Conservation (phyloP, 1,140 invertebrate species). For the Ostrea edulis region DNA sequence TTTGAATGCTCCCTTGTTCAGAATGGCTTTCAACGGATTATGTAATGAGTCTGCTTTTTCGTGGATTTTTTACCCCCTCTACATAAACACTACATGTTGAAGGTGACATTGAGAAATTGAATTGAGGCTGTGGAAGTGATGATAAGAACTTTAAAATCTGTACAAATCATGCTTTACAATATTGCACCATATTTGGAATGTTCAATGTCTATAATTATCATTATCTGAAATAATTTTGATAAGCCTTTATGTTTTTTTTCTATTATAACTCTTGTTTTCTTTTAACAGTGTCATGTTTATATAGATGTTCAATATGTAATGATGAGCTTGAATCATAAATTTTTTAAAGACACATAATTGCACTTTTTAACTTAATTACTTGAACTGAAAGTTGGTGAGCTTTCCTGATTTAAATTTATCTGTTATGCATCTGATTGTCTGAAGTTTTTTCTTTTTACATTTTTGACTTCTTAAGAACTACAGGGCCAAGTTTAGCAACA, state of each 20-base stretch:
- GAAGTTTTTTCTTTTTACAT: too few species aligned
- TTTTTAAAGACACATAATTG: neutral
- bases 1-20: neutral
- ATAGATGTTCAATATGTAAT: neutral
- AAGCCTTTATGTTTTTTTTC: neutral
- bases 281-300: neutral
- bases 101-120: neutral
- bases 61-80: neutral
- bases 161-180: neutral
- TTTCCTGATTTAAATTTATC: too few species aligned
- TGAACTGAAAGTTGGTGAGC: too few species aligned
- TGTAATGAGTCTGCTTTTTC: neutral
- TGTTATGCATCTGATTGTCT: too few species aligned
- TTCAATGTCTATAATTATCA: neutral
- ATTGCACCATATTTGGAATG: neutral
- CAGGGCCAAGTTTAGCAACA: too few species aligned
- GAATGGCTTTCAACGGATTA: neutral
- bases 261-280: neutral
- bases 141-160: neutral
- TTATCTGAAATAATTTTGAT: neutral
- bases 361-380: neutral
- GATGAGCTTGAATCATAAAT: neutral
- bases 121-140: neutral
- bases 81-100: neutral
- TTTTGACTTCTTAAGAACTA: too few species aligned